Base-by-base conservation (phyloP, 2,797 vertebrate genomes). In the Valencia hispanica region DNA sequence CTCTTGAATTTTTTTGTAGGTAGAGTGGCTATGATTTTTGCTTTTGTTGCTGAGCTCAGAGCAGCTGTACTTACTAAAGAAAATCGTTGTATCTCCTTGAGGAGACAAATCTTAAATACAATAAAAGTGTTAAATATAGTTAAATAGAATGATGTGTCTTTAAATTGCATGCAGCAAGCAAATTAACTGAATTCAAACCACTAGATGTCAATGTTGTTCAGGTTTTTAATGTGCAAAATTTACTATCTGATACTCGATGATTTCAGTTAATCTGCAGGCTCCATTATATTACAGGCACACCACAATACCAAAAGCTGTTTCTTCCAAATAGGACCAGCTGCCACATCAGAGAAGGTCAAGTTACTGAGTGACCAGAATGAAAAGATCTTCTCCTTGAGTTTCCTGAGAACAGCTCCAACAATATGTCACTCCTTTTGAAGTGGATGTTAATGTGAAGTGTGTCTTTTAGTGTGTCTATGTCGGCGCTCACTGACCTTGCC, bases 161-260 rank as follows among this genome's bases (percentile, higher is more conserved):
- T 68, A 39, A 73, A 75, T 51, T 50, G 36, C 32, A 70, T 20
- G 65, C 15, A 32, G 32, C 50, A 48, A 68, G 72, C 12, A 61
- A 41, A 75, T 70, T 73, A 34, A 81, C 66, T 47, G 9, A 73
- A 45, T 59, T 59, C 6, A 68, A 73, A 79, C 86, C 91, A 89
- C 88, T 87, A 87, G 87, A 88, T 89, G 90, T 92, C 90, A 82
- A 69, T 77, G 81, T 90, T 90, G 87, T 82, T 83, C 73, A 81
- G 69, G 53, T 70, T 89, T 90, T 83, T 78, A 79, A 76, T 57
- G 25, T 51, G 41, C 32, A 53, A 2, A 11, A 12, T 77, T 50
- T 82, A 17, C 32, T 32, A 34, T 32, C 15, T 75, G 41, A 7
- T 73, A 73, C 45, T 50, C 57, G 71, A 69, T 39, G 30, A 30